Percentiles rank a stretch among this genome's conserved stretches.
Conservation (phyloP, 1,140 invertebrate genomes). For the Phymorhynchus buccinoides region DNA sequence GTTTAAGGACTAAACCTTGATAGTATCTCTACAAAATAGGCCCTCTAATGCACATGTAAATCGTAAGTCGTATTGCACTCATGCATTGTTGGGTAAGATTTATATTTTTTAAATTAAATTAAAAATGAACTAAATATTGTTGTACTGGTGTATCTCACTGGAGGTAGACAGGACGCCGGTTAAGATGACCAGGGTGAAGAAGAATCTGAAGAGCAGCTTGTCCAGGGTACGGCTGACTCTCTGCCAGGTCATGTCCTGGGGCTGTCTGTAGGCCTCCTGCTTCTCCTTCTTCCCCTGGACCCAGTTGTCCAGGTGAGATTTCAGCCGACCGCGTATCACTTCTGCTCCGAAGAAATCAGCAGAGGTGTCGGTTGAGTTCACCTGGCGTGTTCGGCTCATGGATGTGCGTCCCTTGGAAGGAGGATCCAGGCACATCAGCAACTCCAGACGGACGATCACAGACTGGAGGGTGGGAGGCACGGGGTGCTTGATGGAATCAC, state of each 20-base stretch:
- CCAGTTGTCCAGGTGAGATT: neutral
- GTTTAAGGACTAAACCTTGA: too few species aligned
- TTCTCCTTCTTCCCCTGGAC: neutral
- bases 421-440: slow-evolving; percentile 18
- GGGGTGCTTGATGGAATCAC: slow-evolving; percentile 27
- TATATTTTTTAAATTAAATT: neutral
- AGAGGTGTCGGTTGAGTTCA: neutral
- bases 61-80: neutral
- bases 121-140: neutral
- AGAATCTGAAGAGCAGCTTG: slow-evolving; percentile 27
- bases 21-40: too few species aligned
- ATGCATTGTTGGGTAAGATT: neutral
- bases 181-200: neutral
- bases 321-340: neutral
- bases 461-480: neutral
- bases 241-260: slow-evolving; percentile 26
- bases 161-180: too few species aligned
- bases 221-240: slow-evolving; percentile 24
- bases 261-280: neutral
- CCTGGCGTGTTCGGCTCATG: neutral
- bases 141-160: too few species aligned
- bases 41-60: too few species aligned
- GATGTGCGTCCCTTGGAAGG: neutral
- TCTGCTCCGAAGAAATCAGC: neutral
- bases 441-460: slow-evolving; percentile 26